A percentile compares a stretch with the other conserved stretches of the same genome.
These are phyloP conservation scores for Cygnus buccinator DNA, from an alignment of 2,113 vertebrate genomes.

Conservation along the genomic window DNA sequence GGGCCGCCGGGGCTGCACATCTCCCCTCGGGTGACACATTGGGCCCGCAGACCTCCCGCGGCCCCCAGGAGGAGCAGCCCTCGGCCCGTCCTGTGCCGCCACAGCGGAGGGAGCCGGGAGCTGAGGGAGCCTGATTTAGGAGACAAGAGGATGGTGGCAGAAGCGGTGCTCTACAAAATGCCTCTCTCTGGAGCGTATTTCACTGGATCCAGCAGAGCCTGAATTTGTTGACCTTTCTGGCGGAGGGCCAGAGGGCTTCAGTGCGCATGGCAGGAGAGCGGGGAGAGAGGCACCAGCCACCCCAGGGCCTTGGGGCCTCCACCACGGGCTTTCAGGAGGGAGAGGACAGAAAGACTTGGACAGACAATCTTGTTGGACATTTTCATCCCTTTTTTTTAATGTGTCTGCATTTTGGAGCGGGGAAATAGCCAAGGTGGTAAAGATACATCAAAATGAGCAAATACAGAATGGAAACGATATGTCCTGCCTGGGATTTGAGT, in stretches of 20 bases:
- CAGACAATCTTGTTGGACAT: not conserved
- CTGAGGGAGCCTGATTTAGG: not conserved
- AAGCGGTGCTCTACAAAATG: not conserved
- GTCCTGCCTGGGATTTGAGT: conserved; percentile 17
- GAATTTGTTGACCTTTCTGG: not conserved
- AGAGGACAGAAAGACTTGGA: not conserved
- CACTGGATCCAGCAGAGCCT: not conserved
- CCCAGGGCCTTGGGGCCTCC: not conserved
- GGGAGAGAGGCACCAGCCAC: not conserved
- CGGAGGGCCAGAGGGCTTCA: not conserved
- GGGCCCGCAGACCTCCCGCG: not conserved
- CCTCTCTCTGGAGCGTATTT: not conserved
- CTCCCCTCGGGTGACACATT: not conserved
- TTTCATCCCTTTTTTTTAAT: not conserved
- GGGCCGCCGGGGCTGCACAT: not conserved
- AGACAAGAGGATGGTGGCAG: not conserved
- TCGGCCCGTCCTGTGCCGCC: fast-evolving
- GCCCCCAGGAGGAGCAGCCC: not conserved
- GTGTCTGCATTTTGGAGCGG: fast-evolving
- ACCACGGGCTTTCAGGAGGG: not conserved
- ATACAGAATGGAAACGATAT: not conserved
- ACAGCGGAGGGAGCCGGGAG: not conserved
- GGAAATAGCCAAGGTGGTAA: not conserved
- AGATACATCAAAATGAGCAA: not conserved
- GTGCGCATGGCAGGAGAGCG: not conserved